Conservation (phyloP, 2,113 vertebrate genomes). For the Bucco capensis region DNA sequence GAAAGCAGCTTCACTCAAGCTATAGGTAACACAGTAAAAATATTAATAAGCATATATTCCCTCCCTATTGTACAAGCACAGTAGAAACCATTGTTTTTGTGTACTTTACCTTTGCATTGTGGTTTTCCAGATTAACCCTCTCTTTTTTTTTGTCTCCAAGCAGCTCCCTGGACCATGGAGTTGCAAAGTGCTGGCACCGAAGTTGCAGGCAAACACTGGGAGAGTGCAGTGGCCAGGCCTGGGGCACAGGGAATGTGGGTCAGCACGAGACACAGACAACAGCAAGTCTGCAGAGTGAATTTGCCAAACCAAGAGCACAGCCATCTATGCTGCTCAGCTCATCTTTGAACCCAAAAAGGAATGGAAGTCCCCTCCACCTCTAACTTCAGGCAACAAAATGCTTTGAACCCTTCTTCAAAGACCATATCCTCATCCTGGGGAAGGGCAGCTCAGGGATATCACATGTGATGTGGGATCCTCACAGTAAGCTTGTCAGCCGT, state of each 20-base stretch:
- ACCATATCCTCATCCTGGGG: background rate
- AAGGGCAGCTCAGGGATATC: background rate
- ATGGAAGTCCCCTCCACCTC: accelerated
- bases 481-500: background rate
- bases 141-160: background rate
- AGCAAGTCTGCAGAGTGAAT: background rate
- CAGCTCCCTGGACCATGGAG: background rate
- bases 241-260: background rate
- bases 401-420: background rate
- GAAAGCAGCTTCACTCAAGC: background rate
- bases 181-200: background rate
- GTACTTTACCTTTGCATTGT: background rate
- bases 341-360: background rate
- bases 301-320: background rate
- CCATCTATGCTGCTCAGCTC: background rate
- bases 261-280: accelerated
- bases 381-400: background rate
- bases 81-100: background rate
- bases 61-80: accelerated
- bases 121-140: background rate
- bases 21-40: background rate
- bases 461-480: background rate
- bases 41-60: background rate
- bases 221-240: background rate
- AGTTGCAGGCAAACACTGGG: background rate